Conservation (phyloP, 2,888 invertebrate species). For the Nymphalis c-album region DNA sequence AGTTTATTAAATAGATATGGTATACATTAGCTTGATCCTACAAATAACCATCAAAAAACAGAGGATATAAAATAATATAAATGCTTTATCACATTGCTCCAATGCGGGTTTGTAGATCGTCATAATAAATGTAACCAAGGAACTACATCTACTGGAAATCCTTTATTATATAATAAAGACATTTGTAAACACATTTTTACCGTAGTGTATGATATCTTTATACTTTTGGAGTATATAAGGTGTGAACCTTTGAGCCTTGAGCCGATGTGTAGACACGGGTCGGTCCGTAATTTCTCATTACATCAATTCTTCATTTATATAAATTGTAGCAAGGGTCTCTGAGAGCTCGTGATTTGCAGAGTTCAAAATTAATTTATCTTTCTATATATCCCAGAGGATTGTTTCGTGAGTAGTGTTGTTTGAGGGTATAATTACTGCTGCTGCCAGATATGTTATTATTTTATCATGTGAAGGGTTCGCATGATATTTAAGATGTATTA, state of each 20-base stretch:
- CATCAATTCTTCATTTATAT: slow-evolving; percentile 5
- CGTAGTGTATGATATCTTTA: background rate
- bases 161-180: too few relatives aligned
- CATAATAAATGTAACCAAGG: too few relatives aligned
- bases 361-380: slow-evolving; percentile 66
- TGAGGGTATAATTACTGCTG: slow-evolving; percentile 35
- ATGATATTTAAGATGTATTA: background rate
- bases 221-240: background rate
- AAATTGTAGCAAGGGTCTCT: slow-evolving; percentile 20
- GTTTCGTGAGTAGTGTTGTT: slow-evolving; percentile 35
- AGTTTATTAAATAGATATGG: too few relatives aligned
- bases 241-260: background rate
- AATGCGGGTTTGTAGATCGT: too few relatives aligned
- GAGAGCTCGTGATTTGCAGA: slow-evolving; percentile 34
- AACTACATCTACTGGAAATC: too few relatives aligned
- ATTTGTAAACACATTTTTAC: background rate
- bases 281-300: slow-evolving; percentile 16
- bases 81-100: too few relatives aligned
- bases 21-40: too few relatives aligned
- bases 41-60: too few relatives aligned
- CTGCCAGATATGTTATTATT: slow-evolving; percentile 36
- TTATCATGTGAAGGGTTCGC: slow-evolving; percentile 7
- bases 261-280: slow-evolving; percentile 1
- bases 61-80: too few relatives aligned
- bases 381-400: slow-evolving; percentile 50